These are phyloP conservation scores for Oncorhynchus gorbuscha DNA, from an alignment of 2,113 vertebrate species.

Conservation along the genomic window DNA sequence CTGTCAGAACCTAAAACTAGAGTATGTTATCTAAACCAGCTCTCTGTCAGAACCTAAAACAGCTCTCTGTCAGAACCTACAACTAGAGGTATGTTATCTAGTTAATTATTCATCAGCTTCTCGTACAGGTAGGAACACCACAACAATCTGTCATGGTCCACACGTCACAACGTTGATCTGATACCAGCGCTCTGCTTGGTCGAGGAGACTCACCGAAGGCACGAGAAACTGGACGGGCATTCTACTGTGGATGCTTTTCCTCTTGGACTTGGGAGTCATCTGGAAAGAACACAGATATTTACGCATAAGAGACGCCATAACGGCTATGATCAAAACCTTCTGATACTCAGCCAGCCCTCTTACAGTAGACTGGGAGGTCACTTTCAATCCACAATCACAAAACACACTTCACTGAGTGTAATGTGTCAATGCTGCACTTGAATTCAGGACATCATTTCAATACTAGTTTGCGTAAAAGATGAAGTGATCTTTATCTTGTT, in stretches of 20 bases:
- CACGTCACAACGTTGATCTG: too few relatives aligned
- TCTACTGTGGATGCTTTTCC: constrained; percentile 97
- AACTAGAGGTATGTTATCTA: too few relatives aligned
- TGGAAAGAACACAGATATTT: constrained; percentile 49
- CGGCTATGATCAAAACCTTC: background rate
- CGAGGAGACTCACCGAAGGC: constrained; percentile 83
- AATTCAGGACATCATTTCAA: background rate
- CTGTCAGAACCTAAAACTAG: too few relatives aligned
- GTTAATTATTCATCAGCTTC: too few relatives aligned
- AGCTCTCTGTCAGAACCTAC: too few relatives aligned
- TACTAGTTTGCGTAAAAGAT: background rate
- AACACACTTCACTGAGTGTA: too few relatives aligned
- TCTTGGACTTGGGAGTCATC: constrained; percentile 98
- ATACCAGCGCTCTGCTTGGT: background rate
- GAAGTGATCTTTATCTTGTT: too few relatives aligned
- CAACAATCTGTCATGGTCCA: too few relatives aligned
- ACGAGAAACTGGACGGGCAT: constrained; percentile 93
- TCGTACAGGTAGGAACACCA: too few relatives aligned
- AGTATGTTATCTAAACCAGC: too few relatives aligned
- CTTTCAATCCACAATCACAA: background rate
- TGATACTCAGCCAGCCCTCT: background rate
- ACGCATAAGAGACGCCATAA: background rate
- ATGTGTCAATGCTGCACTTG: too few relatives aligned
- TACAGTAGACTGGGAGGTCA: background rate
- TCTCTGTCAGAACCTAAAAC: too few relatives aligned